phyloP scores from a whole-genome alignment of 2,888 invertebrate genomes.

The Stenolophus ochropezus region DNA sequence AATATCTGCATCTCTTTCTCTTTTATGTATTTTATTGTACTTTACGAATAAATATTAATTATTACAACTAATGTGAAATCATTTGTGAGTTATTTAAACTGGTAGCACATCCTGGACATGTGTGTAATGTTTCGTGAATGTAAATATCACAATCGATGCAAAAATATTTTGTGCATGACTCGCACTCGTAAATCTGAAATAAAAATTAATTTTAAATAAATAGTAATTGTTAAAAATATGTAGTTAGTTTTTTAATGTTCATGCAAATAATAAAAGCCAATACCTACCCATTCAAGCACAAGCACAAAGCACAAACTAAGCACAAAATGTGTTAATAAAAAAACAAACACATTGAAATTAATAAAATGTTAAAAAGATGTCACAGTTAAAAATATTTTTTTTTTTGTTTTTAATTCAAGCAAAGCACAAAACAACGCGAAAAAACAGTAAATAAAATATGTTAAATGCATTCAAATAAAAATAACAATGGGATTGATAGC shows the following conservation, averaged over 20 bases:
- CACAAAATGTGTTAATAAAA: not conserved
- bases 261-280: not conserved
- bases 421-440: too few species aligned
- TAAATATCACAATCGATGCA: conserved; percentile 98
- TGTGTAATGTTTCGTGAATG: conserved; percentile 94
- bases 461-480: too few species aligned
- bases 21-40: not conserved
- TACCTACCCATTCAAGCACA: not conserved
- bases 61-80: conserved; percentile 28
- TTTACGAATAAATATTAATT: not conserved
- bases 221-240: too few species aligned
- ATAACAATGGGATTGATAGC: too few species aligned
- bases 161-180: conserved; percentile 85
- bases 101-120: conserved; percentile 97
- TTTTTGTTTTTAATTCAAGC: too few species aligned
- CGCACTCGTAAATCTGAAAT: conserved; percentile 87
- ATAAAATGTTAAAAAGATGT: too few species aligned
- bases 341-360: not conserved
- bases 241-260: too few species aligned
- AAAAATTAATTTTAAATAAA: conserved; percentile 61
- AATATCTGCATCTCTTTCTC: not conserved
- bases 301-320: not conserved
- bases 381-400: too few species aligned
- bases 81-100: conserved; percentile 74
- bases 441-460: too few species aligned